A percentile compares a stretch with the other conserved stretches of the same genome.
Evolutionary conservation across 2,888 invertebrate genomes (phyloP).

Genomic region (Tinea semifulvella): DNA sequence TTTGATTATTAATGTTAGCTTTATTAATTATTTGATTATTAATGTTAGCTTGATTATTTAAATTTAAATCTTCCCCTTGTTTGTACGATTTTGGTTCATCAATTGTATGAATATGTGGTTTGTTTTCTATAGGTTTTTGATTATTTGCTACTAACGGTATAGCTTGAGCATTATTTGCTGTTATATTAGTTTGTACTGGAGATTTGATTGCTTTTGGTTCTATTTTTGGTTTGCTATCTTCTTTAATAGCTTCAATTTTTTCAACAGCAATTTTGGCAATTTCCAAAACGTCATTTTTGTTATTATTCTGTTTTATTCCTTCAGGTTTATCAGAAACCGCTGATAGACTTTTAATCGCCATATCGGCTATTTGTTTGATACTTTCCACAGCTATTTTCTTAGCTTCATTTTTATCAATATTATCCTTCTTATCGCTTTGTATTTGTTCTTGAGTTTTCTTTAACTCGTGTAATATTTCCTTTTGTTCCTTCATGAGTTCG

Average conservation of each 20-base stretch:
- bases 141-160: slow-evolving; percentile 2
- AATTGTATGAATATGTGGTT: slow-evolving; percentile 34
- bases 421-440: slow-evolving; percentile 51
- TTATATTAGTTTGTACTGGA: not conserved
- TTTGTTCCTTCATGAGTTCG: slow-evolving; percentile 73
- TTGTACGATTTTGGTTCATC: slow-evolving; percentile 53
- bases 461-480: slow-evolving; percentile 69
- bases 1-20: slow-evolving; percentile 17
- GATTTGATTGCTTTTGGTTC: not conserved
- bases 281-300: slow-evolving; percentile 43
- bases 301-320: slow-evolving; percentile 13
- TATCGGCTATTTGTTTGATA: slow-evolving; percentile 57
- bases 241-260: slow-evolving; percentile 52
- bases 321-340: slow-evolving; percentile 45
- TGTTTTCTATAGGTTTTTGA: slow-evolving; percentile 3
- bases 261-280: slow-evolving; percentile 56
- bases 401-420: slow-evolving; percentile 46
- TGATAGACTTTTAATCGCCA: slow-evolving; percentile 53
- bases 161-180: not conserved
- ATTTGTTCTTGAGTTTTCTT: slow-evolving; percentile 63
- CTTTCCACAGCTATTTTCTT: slow-evolving; percentile 61
- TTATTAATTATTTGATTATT: slow-evolving; percentile 20
- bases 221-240: slow-evolving; percentile 24
- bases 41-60: slow-evolving; percentile 21
- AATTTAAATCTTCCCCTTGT: slow-evolving; percentile 35